A percentile compares a stretch with the other conserved stretches of the same genome.
Conservation (phyloP, 2,113 vertebrate species). For the Periophthalmodon schlosseri region DNA sequence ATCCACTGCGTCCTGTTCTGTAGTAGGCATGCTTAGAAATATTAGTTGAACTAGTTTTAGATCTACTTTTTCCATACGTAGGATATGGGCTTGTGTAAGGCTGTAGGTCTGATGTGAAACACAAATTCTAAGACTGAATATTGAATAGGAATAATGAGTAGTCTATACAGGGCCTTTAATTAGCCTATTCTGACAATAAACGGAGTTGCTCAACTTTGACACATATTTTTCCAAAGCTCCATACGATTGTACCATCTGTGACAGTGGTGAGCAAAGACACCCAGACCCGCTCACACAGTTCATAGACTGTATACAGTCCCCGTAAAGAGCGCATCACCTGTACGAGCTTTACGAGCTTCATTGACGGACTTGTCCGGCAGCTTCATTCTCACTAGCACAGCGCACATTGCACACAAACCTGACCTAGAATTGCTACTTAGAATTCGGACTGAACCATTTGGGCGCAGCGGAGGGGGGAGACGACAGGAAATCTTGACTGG, state of each 20-base stretch:
- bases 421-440: slow-evolving; percentile 84
- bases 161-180: neutral
- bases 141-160: neutral
- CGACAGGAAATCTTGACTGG: slow-evolving; percentile 76
- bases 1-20: neutral
- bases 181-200: neutral
- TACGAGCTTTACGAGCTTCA: slow-evolving; percentile 2
- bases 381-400: slow-evolving; percentile 72
- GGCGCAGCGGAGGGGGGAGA: slow-evolving; percentile 46
- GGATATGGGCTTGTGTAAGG: too few relatives aligned
- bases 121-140: neutral
- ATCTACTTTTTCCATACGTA: neutral
- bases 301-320: too few relatives aligned
- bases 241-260: neutral
- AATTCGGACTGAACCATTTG: slow-evolving; percentile 79
- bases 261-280: neutral
- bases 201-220: slow-evolving; percentile 4
- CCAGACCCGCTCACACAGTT: neutral
- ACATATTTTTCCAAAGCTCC: slow-evolving; percentile 1
- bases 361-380: slow-evolving; percentile 53
- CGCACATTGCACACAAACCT: slow-evolving; percentile 72
- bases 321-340: neutral
- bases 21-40: neutral
- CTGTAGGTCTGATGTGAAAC: too few relatives aligned
- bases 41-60: neutral